These are phyloP conservation scores for Trissolcus basalis DNA, from an alignment of 1,140 invertebrate species.

Conservation along the genomic window DNA sequence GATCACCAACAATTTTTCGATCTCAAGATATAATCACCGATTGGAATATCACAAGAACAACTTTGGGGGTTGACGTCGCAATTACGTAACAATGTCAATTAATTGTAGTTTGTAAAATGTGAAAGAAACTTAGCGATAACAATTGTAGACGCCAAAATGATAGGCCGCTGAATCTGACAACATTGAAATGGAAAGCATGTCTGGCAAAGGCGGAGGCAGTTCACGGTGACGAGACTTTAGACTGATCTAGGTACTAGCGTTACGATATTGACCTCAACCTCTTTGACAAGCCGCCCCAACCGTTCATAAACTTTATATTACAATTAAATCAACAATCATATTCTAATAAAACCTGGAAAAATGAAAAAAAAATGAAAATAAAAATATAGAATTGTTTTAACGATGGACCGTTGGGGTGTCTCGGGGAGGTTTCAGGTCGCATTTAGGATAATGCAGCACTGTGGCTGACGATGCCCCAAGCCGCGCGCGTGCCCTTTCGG, in stretches of 20 bases:
- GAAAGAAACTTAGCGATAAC: slow-evolving; percentile 20
- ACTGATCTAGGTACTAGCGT: slow-evolving; percentile 77
- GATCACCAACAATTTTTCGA: too few relatives aligned
- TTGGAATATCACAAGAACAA: too few relatives aligned
- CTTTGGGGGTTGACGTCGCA: slow-evolving; percentile 7
- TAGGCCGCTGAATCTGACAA: slow-evolving; percentile 38
- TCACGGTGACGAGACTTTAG: slow-evolving; percentile 77
- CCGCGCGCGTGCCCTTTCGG: slow-evolving; percentile 67
- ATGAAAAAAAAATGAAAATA: neutral
- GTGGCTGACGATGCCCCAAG: slow-evolving; percentile 70
- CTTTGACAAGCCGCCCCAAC: slow-evolving; percentile 62
- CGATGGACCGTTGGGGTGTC: slow-evolving; percentile 61
- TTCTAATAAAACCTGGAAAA: neutral
- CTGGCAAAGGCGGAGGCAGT: slow-evolving; percentile 73
- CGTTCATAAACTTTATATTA: slow-evolving; percentile 37
- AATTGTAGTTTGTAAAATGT: slow-evolving; percentile 22
- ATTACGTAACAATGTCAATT: slow-evolving; percentile 1
- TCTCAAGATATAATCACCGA: too few relatives aligned
- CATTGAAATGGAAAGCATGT: slow-evolving; percentile 49
- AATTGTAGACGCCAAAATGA: slow-evolving; percentile 27
- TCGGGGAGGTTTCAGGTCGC: slow-evolving; percentile 63
- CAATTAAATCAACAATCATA: slow-evolving; percentile 4
- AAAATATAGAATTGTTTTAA: neutral
- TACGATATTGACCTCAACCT: slow-evolving; percentile 69
- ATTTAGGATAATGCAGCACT: slow-evolving; percentile 75